Conservation (phyloP, 2,113 vertebrate genomes). For the Mesocricetus auratus region DNA sequence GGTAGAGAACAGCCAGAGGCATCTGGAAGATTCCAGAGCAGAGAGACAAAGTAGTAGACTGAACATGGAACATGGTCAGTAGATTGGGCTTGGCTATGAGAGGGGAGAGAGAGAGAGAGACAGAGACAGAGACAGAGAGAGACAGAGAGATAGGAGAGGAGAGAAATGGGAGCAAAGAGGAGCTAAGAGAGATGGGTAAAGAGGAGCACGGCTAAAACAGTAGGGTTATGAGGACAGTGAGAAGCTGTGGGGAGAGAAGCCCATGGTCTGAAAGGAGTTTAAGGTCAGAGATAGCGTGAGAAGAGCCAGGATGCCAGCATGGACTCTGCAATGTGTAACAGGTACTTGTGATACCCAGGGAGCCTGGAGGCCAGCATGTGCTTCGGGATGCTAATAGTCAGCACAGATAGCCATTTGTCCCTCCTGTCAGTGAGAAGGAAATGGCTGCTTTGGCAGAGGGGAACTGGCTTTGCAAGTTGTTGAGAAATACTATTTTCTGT, state of each 20-base stretch:
- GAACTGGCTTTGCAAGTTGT: neutral
- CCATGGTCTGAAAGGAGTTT: neutral
- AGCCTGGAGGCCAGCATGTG: neutral
- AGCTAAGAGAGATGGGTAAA: neutral
- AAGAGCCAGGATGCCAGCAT: neutral
- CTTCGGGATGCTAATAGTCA: neutral
- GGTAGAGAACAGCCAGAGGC: neutral
- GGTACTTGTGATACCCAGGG: neutral
- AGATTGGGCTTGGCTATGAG: neutral
- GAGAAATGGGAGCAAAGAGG: neutral
- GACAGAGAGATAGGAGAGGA: neutral
- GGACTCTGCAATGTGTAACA: neutral
- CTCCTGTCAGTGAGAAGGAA: neutral
- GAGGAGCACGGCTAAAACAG: neutral
- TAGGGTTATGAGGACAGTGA: too few relatives aligned
- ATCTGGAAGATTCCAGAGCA: neutral
- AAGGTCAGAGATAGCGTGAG: neutral
- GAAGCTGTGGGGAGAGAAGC: neutral
- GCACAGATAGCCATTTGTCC: neutral
- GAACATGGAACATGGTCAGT: neutral
- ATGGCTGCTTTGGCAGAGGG: neutral
- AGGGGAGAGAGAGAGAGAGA: neutral
- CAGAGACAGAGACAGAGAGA: neutral
- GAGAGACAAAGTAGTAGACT: neutral
- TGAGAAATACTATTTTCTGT: neutral